Evolutionary conservation across 2,888 invertebrate species (phyloP).

Genomic region (Drosophila barbarae): DNA sequence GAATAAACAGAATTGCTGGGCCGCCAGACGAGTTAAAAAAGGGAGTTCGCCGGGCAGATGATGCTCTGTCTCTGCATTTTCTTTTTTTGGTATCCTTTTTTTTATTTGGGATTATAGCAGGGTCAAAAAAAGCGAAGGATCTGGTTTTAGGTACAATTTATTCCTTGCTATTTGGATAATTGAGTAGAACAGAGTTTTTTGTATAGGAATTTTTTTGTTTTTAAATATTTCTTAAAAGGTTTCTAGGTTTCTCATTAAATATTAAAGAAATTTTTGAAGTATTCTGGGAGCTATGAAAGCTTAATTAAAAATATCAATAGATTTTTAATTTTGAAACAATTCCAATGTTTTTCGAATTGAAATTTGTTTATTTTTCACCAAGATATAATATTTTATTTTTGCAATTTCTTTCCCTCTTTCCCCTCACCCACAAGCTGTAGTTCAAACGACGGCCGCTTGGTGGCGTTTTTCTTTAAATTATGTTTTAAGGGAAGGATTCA

Average conservation of each 20-base stretch:
- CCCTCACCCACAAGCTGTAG: too few species aligned
- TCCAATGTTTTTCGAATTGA: too few species aligned
- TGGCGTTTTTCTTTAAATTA: too few species aligned
- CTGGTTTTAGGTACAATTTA: neutral
- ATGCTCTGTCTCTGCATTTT: neutral
- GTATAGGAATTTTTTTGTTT: neutral
- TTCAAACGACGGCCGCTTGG: too few species aligned
- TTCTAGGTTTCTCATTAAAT: neutral
- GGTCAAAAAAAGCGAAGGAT: neutral
- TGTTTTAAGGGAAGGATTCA: too few species aligned
- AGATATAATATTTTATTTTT: too few species aligned
- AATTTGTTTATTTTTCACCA: too few species aligned
- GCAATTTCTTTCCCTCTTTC: too few species aligned
- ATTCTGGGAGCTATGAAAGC: too few species aligned
- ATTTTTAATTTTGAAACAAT: too few species aligned
- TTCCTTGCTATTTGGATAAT: neutral
- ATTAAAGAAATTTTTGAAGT: neutral
- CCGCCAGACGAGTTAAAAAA: conserved; percentile 12
- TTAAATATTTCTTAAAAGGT: neutral
- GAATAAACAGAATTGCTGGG: conserved; percentile 8
- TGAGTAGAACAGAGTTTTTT: neutral
- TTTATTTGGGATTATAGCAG: neutral
- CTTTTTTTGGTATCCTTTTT: neutral
- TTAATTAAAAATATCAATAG: too few species aligned
- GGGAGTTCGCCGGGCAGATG: neutral